Conservation (phyloP, 1,140 invertebrate genomes). For the Cydia pomonella region DNA sequence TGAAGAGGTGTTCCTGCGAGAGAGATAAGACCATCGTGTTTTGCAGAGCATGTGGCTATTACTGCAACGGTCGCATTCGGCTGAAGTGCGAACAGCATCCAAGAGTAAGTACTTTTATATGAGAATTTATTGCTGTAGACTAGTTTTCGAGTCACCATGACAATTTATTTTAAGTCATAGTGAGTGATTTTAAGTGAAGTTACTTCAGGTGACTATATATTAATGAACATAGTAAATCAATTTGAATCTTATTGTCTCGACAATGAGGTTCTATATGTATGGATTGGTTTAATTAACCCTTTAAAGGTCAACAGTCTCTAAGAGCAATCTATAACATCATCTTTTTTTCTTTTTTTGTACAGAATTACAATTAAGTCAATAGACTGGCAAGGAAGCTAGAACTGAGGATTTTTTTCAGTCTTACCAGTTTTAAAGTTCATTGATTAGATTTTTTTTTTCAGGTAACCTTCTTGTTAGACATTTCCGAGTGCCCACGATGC, state of each 20-base stretch:
- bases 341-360: too few species aligned
- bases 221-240: neutral
- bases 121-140: neutral
- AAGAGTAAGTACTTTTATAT: slow-evolving; percentile 53
- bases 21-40: slow-evolving; percentile 69
- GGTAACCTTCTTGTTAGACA: slow-evolving; percentile 68
- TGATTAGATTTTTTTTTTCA: slow-evolving; percentile 39
- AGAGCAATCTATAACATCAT: too few species aligned
- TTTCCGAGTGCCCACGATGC: slow-evolving; percentile 65
- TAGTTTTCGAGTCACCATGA: neutral
- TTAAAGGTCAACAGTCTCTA: too few species aligned
- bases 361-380: too few species aligned
- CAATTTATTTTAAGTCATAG: neutral
- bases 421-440: too few species aligned
- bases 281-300: too few species aligned
- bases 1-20: slow-evolving; percentile 62
- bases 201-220: too few species aligned
- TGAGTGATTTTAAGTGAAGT: too few species aligned
- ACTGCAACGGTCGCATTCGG: slow-evolving; percentile 67
- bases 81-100: slow-evolving; percentile 64
- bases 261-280: neutral
- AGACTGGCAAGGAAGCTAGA: too few species aligned
- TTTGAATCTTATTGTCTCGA: neutral
- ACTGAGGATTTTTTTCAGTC: too few species aligned
- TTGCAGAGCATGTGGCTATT: slow-evolving; percentile 69